A percentile compares a stretch with the other conserved stretches of the same genome.
Evolutionary conservation across 2,797 vertebrate genomes (phyloP).

Genomic region (Cynodonichthys magdalenae): DNA sequence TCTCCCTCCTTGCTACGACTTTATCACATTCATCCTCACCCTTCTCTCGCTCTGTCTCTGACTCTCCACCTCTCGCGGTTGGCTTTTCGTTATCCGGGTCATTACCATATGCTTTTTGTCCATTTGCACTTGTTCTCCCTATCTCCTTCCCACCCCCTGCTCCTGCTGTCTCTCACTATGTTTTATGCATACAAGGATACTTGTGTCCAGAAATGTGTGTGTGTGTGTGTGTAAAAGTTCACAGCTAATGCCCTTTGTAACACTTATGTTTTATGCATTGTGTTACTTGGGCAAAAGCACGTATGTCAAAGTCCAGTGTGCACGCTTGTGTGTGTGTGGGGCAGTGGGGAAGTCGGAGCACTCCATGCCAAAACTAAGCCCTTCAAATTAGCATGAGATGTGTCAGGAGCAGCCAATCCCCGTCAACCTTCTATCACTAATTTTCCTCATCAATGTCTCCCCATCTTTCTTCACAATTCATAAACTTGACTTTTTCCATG

Average conservation of each 20-base stretch:
- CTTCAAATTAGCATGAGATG: conserved; percentile 59
- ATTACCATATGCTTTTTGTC: conserved; percentile 75
- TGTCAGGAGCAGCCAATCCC: conserved; percentile 53
- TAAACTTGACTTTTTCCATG: conserved; percentile 48
- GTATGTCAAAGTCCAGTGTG: conserved; percentile 23
- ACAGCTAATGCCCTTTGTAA: conserved; percentile 52
- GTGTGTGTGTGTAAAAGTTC: conserved; percentile 46
- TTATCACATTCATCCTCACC: conserved; percentile 56
- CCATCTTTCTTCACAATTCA: conserved; percentile 58
- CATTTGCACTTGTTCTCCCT: conserved; percentile 66
- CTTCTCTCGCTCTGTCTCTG: conserved; percentile 29
- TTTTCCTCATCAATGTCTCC: conserved; percentile 39
- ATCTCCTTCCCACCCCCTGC: conserved; percentile 50
- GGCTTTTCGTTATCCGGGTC: conserved; percentile 68
- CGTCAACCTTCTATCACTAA: conserved; percentile 57
- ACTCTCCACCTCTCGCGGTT: conserved; percentile 46
- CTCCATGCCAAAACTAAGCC: conserved; percentile 45
- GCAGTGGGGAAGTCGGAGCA: background rate
- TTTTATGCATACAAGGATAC: conserved; percentile 68
- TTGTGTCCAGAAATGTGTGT: conserved; percentile 49
- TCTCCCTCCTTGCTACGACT: conserved; percentile 49
- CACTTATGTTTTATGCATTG: conserved; percentile 65
- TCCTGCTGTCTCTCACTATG: conserved; percentile 61
- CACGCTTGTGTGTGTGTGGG: conserved; percentile 7
- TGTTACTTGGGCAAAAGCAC: conserved; percentile 33